Conservation (phyloP, 2,113 vertebrate genomes). For the Austrofundulus limnaeus region DNA sequence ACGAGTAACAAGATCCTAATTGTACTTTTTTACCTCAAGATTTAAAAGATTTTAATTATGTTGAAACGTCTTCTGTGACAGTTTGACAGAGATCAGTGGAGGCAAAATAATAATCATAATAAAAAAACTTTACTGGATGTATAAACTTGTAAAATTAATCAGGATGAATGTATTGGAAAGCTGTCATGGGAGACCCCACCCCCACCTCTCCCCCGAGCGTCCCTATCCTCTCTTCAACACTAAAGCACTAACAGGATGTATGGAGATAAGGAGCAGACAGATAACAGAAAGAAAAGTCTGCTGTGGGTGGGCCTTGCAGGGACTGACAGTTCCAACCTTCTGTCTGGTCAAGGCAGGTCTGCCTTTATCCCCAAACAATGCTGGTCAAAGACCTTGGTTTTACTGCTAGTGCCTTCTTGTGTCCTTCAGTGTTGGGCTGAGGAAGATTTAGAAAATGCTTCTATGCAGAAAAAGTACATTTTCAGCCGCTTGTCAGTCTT, state of each 20-base stretch:
- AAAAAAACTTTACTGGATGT: slow-evolving; percentile 20
- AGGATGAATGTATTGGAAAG: slow-evolving; percentile 46
- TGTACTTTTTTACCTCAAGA: not conserved
- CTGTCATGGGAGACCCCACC: slow-evolving; percentile 37
- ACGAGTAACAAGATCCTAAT: too few relatives aligned
- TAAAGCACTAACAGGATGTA: slow-evolving; percentile 44
- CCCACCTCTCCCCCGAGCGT: slow-evolving; percentile 20
- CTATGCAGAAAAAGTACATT: not conserved
- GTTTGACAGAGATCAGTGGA: slow-evolving; percentile 16
- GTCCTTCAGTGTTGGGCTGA: slow-evolving; percentile 1
- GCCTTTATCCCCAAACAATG: slow-evolving; percentile 37
- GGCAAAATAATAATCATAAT: not conserved
- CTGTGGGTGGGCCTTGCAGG: slow-evolving; percentile 26
- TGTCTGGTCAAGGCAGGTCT: slow-evolving; percentile 19
- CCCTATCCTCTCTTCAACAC: slow-evolving; percentile 23
- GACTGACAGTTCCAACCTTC: slow-evolving; percentile 30
- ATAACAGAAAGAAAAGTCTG: slow-evolving; percentile 44
- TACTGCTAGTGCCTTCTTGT: slow-evolving; percentile 1
- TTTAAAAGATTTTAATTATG: not conserved
- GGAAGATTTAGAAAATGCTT: not conserved
- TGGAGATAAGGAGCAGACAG: slow-evolving; percentile 40
- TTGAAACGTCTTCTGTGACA: slow-evolving; percentile 15
- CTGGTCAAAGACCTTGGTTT: slow-evolving; percentile 16
- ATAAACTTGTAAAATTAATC: slow-evolving; percentile 37
- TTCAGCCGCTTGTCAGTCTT: not conserved